These are phyloP conservation scores for Muraenolepis orangiensis DNA, from an alignment of 2,797 vertebrate species.

Conservation along the genomic window DNA sequence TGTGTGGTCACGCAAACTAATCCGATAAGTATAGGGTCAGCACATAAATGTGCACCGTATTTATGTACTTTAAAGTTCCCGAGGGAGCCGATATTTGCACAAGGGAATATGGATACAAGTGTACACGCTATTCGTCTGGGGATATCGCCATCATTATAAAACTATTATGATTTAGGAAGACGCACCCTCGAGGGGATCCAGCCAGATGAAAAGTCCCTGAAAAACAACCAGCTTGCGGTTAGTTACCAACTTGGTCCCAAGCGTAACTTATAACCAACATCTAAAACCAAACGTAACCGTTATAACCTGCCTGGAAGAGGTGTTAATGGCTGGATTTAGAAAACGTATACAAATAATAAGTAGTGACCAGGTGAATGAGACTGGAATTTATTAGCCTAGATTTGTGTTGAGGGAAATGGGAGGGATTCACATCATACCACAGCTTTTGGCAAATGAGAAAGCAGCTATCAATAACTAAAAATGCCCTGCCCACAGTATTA, in stretches of 20 bases:
- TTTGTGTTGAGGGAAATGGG: conserved; percentile 82
- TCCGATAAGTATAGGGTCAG: conserved; percentile 30
- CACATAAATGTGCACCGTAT: conserved; percentile 26
- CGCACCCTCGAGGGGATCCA: conserved; percentile 39
- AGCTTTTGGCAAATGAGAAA: conserved; percentile 91
- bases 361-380: conserved; percentile 56
- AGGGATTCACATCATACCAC: conserved; percentile 77
- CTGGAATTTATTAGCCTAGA: conserved; percentile 88
- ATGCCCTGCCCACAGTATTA: conserved; percentile 74
- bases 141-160: conserved; percentile 56
- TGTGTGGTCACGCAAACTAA: conserved; percentile 54
- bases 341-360: conserved; percentile 1
- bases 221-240: conserved; percentile 56
- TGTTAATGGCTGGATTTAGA: conserved; percentile 19
- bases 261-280: background rate
- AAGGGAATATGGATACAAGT: conserved; percentile 50
- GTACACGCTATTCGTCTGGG: conserved; percentile 46
- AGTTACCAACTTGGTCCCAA: conserved; percentile 17
- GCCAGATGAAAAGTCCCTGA: conserved; percentile 11
- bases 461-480: conserved; percentile 83
- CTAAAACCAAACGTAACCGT: background rate
- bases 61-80: conserved; percentile 27
- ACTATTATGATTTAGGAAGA: conserved; percentile 53
- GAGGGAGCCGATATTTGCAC: conserved; percentile 46
- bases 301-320: conserved; percentile 17